Conservation (phyloP, 2,797 vertebrate genomes). For the Lerista edwardsae region DNA sequence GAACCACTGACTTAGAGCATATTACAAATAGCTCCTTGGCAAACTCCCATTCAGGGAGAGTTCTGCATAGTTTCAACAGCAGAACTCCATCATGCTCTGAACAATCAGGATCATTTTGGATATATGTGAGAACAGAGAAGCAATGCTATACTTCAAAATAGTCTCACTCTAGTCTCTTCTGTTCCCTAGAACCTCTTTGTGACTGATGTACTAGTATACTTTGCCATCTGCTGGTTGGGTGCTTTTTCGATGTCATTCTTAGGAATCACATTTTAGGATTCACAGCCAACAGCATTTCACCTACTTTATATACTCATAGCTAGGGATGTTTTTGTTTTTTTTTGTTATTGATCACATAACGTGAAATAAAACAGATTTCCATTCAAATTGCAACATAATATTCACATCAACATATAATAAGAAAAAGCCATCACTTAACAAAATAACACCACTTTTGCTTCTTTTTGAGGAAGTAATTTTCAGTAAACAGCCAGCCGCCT, state of each 20-base stretch:
- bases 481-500: no score
- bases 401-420: no score
- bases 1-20: no score
- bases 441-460: no score
- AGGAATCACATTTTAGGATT: background rate
- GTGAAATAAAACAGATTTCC: no score
- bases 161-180: background rate
- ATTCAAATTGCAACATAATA: no score
- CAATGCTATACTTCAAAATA: background rate
- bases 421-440: no score
- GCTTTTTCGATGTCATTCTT: background rate
- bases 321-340: no score
- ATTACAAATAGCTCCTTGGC: background rate
- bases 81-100: background rate
- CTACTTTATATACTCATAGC: background rate
- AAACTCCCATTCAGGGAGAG: background rate
- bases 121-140: background rate
- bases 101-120: background rate
- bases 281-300: background rate
- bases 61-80: no score
- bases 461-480: no score
- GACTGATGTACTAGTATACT: background rate
- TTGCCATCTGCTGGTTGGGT: background rate
- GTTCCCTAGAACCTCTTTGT: background rate
- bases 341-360: no score